Base-by-base conservation (phyloP, 2,888 invertebrate species). In the Tillus elongatus region DNA sequence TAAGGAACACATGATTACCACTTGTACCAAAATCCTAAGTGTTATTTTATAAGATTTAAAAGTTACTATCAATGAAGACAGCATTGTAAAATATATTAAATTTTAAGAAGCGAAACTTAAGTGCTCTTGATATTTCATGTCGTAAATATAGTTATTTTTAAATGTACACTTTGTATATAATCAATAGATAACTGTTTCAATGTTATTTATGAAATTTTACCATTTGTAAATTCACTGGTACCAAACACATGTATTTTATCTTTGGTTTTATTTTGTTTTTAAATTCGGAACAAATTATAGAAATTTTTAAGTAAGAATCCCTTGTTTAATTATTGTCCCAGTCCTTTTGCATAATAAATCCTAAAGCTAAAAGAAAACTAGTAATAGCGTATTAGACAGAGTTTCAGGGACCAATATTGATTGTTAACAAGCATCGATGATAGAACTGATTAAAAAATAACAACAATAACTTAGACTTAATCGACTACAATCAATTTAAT, bases 41-140 rank as follows among this genome's bases (percentile, higher is more conserved):
- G 57, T 56, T 50, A 53, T 56, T 56, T 48, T 49, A 46, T 54
- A 54, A 49, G 49, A 47, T 52, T 50, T 52, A 49, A 43, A 45
- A 42, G 43, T 51, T 45, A 49, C 42, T 52, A 54, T 52, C 60
- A 60, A 60, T 61, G 60, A 60, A 61, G 60, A 59, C 60, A 61
- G 61, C 57, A 56, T 58, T 61, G 58, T 58, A 56, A 45, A 53
- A 49, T 44, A 42, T 39, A 51, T 46, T 58, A 57, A 59, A 57
- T 55, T 58, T 56, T 62, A 60, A 61, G 59, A 59, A 52, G 60
- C 58, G 58, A 63, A 64, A 64, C 64, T 64, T 62, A 66, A 66
- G 64, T 66, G 66, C 66, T 66, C 64, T 65, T 65, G 64, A 63
- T 64, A 64, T 63, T 64, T 64, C 61, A 62, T 64, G 63, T 64